phyloP scores from a whole-genome alignment of 2,797 vertebrate genomes.

The Protosalanx chinensis region DNA sequence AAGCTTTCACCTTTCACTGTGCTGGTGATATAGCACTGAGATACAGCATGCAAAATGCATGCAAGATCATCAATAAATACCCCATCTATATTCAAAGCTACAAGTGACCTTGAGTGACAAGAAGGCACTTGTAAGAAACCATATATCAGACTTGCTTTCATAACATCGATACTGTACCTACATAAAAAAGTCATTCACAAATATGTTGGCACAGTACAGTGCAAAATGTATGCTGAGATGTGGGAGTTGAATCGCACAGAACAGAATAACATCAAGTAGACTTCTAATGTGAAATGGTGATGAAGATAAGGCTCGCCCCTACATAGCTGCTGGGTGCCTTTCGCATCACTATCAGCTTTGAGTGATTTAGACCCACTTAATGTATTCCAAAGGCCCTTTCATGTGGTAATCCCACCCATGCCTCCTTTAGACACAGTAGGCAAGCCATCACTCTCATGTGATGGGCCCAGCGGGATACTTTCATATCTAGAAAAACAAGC shows the following conservation, averaged over 20 bases:
- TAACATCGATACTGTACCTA: not conserved
- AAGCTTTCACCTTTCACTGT: too few relatives aligned
- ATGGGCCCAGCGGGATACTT: conserved; percentile 18
- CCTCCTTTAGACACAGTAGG: conserved; percentile 46
- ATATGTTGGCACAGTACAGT: not conserved
- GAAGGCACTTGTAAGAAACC: not conserved
- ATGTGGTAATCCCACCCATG: conserved; percentile 56
- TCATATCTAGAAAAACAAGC: conserved; percentile 50
- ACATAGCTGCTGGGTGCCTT: conserved; percentile 23
- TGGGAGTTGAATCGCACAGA: not conserved
- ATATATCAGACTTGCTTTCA: not conserved
- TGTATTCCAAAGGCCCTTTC: conserved; percentile 58
- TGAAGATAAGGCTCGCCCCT: conserved; percentile 47
- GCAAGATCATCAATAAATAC: not conserved
- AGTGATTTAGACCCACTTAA: conserved; percentile 60
- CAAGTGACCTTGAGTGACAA: conserved; percentile 14
- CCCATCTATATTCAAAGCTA: not conserved
- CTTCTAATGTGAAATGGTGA: conserved; percentile 36
- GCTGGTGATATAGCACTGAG: too few relatives aligned
- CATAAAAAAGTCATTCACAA: not conserved
- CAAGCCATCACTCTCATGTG: conserved; percentile 38
- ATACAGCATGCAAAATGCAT: not conserved
- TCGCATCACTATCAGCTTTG: conserved; percentile 38
- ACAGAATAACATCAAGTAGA: conserved; percentile 27
- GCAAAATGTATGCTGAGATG: not conserved